phyloP scores from a whole-genome alignment of 2,888 invertebrate species.

The Heliconius cydno region DNA sequence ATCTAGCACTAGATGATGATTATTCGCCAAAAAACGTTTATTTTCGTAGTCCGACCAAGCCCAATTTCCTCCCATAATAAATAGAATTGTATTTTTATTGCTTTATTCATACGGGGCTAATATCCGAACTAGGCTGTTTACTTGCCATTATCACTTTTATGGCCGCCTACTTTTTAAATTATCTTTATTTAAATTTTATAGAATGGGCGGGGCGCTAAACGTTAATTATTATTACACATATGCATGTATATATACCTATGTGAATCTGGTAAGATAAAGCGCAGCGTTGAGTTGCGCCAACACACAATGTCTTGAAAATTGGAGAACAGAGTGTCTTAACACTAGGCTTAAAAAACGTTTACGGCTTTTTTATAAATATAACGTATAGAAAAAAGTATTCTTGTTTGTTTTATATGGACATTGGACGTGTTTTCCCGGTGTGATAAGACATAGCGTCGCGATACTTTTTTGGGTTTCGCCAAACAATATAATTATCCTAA shows the following conservation, averaged over 20 bases:
- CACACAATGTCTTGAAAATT: background rate
- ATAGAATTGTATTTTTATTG: conserved; percentile 52
- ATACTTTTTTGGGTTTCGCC: too few species aligned
- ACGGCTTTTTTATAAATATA: background rate
- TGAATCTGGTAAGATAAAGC: background rate
- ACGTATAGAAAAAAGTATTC: too few species aligned
- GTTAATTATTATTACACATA: background rate
- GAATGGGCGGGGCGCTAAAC: conserved; percentile 20
- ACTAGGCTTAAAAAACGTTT: background rate
- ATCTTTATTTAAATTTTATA: conserved; percentile 34
- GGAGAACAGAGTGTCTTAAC: background rate
- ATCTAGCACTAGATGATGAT: conserved; percentile 9
- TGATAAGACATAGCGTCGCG: too few species aligned
- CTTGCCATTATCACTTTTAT: conserved; percentile 39
- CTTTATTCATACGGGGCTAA: conserved; percentile 48
- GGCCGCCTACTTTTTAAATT: conserved; percentile 31
- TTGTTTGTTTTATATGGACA: too few species aligned
- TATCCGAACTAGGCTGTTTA: conserved; percentile 42
- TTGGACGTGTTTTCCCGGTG: too few species aligned
- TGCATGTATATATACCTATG: background rate
- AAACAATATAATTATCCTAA: too few species aligned
- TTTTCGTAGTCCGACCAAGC: conserved; percentile 57
- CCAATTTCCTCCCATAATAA: conserved; percentile 49
- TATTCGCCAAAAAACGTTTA: conserved; percentile 24
- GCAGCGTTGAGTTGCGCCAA: background rate